Evolutionary conservation across 2,797 vertebrate genomes (phyloP), one percentile per base, ranked within the genome.

Genomic region (Chrosomus eos): DNA sequence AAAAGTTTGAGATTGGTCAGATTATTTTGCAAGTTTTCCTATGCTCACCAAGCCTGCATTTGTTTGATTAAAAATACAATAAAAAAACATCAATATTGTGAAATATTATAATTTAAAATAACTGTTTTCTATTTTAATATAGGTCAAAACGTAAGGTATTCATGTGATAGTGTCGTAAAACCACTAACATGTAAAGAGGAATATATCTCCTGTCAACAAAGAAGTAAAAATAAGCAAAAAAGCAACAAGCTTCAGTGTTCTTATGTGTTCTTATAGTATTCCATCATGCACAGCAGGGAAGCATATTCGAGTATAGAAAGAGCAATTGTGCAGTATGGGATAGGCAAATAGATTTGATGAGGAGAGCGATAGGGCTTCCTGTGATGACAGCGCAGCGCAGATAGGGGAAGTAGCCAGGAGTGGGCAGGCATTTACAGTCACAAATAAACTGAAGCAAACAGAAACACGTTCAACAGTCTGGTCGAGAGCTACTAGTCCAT

Each of bases 321-420:
- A 91, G 88, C 87, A 89, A 86, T 89, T 88, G 89, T 87, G 90
- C 90, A 88, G 89, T 85, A 87, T 89, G 82, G 88, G 80, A 91
- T 91, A 94, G 87, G 92, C 94, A 95, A 96, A 96, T 95, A 64
- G 33, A 79, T 38, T 45, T 88, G 94, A 94, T 94, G 67, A 81
- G 81, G 87, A 71, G 62, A 89, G 83, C 53, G 89, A 90, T 87
- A 90, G 19, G 28, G 70, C 74, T 90, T 92, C 87, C 88, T 87
- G 66, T 89, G 88, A 87, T 87, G 89, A 86, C 86, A 82, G 86
- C 33, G 51, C 81, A 75, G 31, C 23, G 77, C 38, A 62, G 82
- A 80, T 87, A 88, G 76, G 85, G 90, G 89, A 90, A 90, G 89
- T 90, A 81, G 43, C 62, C 73, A 51, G 53, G 18, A 73, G 67